Conservation (phyloP, 2,797 vertebrate species). For the Acomys russatus region DNA sequence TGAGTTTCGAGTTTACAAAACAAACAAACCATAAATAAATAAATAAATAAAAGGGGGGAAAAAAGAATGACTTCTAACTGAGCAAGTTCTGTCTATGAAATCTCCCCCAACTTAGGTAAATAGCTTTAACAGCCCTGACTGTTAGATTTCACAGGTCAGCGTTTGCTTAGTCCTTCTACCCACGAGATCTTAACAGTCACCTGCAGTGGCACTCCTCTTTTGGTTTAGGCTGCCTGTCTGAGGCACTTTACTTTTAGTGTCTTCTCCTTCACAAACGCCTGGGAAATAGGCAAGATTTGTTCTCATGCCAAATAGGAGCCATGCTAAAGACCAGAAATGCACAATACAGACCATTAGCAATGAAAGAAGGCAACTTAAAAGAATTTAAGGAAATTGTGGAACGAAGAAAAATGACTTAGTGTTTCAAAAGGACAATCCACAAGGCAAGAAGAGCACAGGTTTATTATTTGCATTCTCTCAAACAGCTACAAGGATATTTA, state of each 20-base stretch:
- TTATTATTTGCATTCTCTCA: neutral
- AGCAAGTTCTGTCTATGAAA: neutral
- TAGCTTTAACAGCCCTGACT: too few species aligned
- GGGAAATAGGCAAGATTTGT: neutral
- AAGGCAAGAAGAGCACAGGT: neutral
- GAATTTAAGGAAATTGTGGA: neutral
- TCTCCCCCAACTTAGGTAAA: too few species aligned
- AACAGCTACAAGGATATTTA: neutral
- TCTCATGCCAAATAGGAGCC: neutral
- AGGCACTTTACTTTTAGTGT: neutral
- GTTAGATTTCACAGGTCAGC: neutral
- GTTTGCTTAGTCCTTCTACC: neutral
- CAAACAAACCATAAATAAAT: neutral
- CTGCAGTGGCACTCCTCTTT: neutral
- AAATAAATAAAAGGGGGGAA: neutral
- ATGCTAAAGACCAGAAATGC: neutral
- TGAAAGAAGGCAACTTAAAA: neutral
- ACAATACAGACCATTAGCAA: neutral
- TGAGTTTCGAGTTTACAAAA: neutral
- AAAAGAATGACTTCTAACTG: neutral
- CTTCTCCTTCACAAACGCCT: neutral
- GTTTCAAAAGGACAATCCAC: neutral
- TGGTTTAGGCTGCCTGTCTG: neutral
- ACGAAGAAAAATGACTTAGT: constrained; percentile 28
- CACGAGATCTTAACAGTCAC: fast-evolving